Base-by-base conservation (phyloP, 2,113 vertebrate genomes). In the Riparia riparia region DNA sequence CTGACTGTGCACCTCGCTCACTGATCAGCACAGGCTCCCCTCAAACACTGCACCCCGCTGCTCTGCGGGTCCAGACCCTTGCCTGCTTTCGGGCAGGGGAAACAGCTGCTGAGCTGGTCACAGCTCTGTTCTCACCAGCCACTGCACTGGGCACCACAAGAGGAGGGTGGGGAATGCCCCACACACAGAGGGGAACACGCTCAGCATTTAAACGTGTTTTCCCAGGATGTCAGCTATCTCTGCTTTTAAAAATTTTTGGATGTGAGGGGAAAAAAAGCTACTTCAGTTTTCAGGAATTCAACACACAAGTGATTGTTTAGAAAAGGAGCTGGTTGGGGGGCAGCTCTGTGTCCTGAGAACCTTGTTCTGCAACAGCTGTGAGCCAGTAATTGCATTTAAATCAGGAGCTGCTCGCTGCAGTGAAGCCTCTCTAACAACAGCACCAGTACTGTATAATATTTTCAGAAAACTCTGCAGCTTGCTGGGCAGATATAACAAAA, bases 1-100 rank as follows among this genome's bases (percentile, higher is more conserved):
- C 51, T 41, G 19, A 3, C 29, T 17, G 5, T 5, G 26, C 49
- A 2, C 16, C 28, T 51, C 37, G 1, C n/a, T 24, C 8, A 3
- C 26, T n/a, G 4, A 6, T 2, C 41, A 44, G 14, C 83, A 32
- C 15, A 19, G 29, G 42, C 39, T 69, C 47, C 74, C 57, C 77
- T 39, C 47, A 14, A 17, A 61, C 37, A 6, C 37, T 24, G 2
- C 1, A 2, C 34, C 61, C 37, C 4, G 0, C 42, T 14, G 74
- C 66, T 14, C 70, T 14, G 63, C 34, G 4, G 6, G 4, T 0
- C 1, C 65, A 14, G 56, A 3, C 0, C n/a, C 85, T 47, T 6
- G 72, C 68, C 16, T 4, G 53, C 49, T 28, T 0, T 2, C 4
- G 1, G 66, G 1, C 68, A 5, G 29, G 37, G 44, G 37, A 3